A percentile compares a stretch with the other conserved stretches of the same genome.
These are phyloP conservation scores for Zoanthus solanderi DNA, from an alignment of 92 coral and sea anemone genomes.

Conservation along the genomic window DNA sequence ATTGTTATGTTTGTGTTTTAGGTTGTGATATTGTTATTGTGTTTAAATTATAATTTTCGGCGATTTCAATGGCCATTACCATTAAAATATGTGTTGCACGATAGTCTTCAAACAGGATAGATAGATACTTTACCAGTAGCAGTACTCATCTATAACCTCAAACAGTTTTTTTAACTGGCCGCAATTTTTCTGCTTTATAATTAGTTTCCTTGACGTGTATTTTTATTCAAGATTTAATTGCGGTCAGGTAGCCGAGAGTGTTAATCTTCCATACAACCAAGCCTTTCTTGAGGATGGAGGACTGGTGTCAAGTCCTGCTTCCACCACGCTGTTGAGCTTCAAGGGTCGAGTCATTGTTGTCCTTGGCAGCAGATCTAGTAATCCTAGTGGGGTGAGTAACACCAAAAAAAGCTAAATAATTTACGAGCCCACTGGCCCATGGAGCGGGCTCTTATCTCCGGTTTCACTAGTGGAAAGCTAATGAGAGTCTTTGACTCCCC, in stretches of 20 bases:
- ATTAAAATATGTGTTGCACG: too few species aligned
- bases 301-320: slow-evolving; percentile 81
- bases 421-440: too few species aligned
- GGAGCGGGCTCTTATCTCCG: too few species aligned
- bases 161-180: neutral
- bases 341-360: slow-evolving; percentile 90
- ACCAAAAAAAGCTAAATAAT: too few species aligned
- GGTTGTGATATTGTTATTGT: too few species aligned
- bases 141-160: neutral
- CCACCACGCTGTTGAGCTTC: slow-evolving; percentile 70
- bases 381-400: slow-evolving; percentile 83
- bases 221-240: slow-evolving; percentile 73
- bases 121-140: neutral
- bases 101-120: too few species aligned
- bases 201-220: slow-evolving; percentile 10
- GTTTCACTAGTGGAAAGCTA: too few species aligned
- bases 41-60: too few species aligned
- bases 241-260: slow-evolving; percentile 88
- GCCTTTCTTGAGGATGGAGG: slow-evolving; percentile 94
- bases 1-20: too few species aligned
- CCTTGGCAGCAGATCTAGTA: slow-evolving; percentile 84
- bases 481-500: too few species aligned
- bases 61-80: too few species aligned
- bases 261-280: slow-evolving; percentile 94
- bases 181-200: neutral